Evolutionary conservation across 2,113 vertebrate species (phyloP).

Genomic region (Pongo pygmaeus): DNA sequence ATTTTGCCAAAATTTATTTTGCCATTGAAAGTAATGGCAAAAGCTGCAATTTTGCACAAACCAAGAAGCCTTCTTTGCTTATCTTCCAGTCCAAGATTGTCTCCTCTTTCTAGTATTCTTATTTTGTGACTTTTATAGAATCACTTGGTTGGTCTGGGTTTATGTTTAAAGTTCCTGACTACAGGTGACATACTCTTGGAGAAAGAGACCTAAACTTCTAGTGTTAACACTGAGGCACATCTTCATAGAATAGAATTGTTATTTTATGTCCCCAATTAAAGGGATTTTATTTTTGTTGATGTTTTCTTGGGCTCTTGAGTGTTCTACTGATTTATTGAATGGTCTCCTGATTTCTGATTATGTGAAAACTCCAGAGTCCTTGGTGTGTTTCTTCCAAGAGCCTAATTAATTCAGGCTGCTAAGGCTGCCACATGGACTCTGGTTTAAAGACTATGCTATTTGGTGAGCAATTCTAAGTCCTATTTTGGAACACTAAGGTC

Average conservation of each 20-base stretch:
- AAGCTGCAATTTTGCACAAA: no score
- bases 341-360: neutral
- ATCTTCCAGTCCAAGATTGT: neutral
- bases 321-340: neutral
- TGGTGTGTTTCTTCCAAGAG: neutral
- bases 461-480: neutral
- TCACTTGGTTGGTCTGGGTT: neutral
- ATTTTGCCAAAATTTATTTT: neutral
- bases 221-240: neutral
- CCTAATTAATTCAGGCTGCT: neutral
- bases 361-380: neutral
- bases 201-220: neutral
- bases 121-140: neutral
- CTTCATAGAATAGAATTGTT: neutral
- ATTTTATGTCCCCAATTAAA: neutral
- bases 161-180: neutral
- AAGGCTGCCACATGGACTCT: neutral
- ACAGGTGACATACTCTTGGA: neutral
- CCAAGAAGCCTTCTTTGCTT: neutral
- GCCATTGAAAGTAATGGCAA: no score
- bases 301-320: neutral
- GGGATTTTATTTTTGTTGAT: neutral
- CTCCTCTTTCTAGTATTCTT: neutral
- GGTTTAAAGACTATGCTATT: neutral
- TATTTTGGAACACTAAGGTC: neutral